Percentiles rank a stretch among this genome's conserved stretches.
Conservation (phyloP, 2,113 vertebrate genomes). For the Caloenas nicobarica region DNA sequence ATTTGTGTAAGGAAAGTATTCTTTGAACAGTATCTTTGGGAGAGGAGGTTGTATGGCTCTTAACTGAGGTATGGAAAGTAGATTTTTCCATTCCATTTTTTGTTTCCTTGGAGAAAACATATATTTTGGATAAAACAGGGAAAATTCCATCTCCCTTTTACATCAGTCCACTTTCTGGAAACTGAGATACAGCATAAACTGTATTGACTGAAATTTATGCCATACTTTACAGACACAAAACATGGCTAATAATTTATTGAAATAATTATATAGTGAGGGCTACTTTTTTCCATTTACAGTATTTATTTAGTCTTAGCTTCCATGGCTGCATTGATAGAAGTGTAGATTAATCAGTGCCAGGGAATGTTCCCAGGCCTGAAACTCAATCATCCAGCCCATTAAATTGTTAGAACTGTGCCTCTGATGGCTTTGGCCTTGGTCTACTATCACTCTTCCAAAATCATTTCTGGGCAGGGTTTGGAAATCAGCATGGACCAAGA, state of each 20-base stretch:
- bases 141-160: conserved; percentile 13
- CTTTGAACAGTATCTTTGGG: neutral
- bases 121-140: neutral
- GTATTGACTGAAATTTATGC: neutral
- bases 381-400: neutral
- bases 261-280: neutral
- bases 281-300: conserved; percentile 12
- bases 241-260: neutral
- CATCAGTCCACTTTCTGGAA: neutral
- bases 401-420: neutral
- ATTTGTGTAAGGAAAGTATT: neutral
- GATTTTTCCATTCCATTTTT: neutral
- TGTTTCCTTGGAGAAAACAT: conserved; percentile 45
- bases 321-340: neutral
- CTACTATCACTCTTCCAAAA: conserved; percentile 31
- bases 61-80: neutral
- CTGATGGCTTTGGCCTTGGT: conserved; percentile 28
- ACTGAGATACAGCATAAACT: neutral
- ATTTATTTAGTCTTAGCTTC: conserved; percentile 37
- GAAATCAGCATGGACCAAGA: conserved; percentile 1
- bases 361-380: conserved; percentile 42
- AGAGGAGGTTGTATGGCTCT: neutral
- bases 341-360: conserved; percentile 28
- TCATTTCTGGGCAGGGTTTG: conserved; percentile 12
- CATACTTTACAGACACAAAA: neutral